phyloP scores from a whole-genome alignment of 1,140 invertebrate genomes.

The Drosophila pseudoobscura region DNA sequence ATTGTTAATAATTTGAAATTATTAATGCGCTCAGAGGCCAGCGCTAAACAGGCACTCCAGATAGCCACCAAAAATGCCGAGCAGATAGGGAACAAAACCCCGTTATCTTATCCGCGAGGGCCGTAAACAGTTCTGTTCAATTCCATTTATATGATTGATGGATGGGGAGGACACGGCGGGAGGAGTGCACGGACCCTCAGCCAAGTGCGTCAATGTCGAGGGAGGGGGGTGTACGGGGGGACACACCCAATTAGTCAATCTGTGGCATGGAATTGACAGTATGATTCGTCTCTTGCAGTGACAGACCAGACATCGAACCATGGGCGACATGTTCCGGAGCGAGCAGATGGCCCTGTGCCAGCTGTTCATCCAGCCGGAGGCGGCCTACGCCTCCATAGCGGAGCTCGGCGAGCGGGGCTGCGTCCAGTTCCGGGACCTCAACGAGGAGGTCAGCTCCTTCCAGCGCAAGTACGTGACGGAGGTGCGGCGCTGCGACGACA shows the following conservation, averaged over 20 bases:
- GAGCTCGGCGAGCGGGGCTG: slow-evolving; percentile 94
- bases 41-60: slow-evolving; percentile 32
- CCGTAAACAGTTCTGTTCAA: background rate
- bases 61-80: slow-evolving; percentile 23
- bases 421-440: slow-evolving; percentile 95
- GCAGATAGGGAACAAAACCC: background rate
- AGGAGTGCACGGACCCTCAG: slow-evolving; percentile 21
- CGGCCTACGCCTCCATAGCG: slow-evolving; percentile 93
- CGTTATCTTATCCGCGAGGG: slow-evolving; percentile 46
- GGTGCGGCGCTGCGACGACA: slow-evolving; percentile 96
- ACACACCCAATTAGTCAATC: slow-evolving; percentile 22
- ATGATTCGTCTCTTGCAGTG: slow-evolving; percentile 15
- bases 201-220: slow-evolving; percentile 34
- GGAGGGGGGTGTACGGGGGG: too few relatives aligned
- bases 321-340: slow-evolving; percentile 93
- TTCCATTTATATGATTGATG: slow-evolving; percentile 39
- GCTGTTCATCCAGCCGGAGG: slow-evolving; percentile 94
- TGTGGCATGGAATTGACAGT: background rate
- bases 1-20: slow-evolving; percentile 73
- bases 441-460: slow-evolving; percentile 96
- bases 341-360: slow-evolving; percentile 94
- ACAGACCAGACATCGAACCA: slow-evolving; percentile 65
- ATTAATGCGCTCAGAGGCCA: slow-evolving; percentile 38
- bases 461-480: slow-evolving; percentile 98
- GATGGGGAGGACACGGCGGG: background rate